Evolutionary conservation across 2,888 invertebrate genomes (phyloP).

Genomic region (Chrysodeixis includens): DNA sequence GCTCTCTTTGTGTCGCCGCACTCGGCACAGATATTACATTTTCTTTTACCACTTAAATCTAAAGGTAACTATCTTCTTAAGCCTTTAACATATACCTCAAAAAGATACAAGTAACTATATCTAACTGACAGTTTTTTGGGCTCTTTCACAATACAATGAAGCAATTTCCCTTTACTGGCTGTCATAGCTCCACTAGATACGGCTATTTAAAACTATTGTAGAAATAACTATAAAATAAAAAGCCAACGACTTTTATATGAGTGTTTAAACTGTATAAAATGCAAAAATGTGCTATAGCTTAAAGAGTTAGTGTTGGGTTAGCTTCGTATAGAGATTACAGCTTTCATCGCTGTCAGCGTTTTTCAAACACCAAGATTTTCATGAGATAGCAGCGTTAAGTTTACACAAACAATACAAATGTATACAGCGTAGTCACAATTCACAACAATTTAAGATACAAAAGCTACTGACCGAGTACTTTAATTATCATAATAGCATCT

Average conservation of each 20-base stretch:
- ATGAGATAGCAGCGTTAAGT: not conserved
- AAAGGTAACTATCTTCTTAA: not conserved
- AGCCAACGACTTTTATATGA: not conserved
- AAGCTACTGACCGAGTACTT: no score
- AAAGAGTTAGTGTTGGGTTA: constrained; percentile 16
- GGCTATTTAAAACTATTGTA: no score
- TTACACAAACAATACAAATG: not conserved
- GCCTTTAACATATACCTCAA: not conserved
- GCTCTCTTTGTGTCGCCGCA: constrained; percentile 34
- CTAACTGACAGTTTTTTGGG: no score
- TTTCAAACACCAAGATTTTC: constrained; percentile 1
- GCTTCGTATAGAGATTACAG: constrained; percentile 1
- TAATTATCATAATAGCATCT: no score
- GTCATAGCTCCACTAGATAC: no score
- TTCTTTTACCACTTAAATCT: constrained; percentile 32
- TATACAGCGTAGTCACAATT: not conserved
- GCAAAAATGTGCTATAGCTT: not conserved
- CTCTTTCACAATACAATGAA: no score
- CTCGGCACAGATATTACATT: constrained; percentile 29
- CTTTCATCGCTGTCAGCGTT: not conserved
- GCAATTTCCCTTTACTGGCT: no score
- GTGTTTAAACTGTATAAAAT: not conserved
- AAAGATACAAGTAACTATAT: not conserved
- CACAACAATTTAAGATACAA: no score
- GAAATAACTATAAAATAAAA: no score